Evolutionary conservation across 1,140 invertebrate species (phyloP).

Genomic region (Chrysopa pallens): DNA sequence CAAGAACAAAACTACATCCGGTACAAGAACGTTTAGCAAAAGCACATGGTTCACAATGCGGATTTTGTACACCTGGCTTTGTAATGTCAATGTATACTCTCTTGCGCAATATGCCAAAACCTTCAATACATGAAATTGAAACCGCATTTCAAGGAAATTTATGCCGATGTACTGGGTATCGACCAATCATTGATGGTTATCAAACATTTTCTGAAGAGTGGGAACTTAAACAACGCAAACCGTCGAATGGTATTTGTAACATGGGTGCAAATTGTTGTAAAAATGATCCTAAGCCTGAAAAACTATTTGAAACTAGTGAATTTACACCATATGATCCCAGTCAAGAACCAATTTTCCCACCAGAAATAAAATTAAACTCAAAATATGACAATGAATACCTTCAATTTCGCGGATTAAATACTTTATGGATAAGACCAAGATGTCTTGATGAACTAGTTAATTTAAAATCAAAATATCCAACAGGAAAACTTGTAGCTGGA

Average conservation of each 20-base stretch:
- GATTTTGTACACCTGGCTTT: slow-evolving; percentile 75
- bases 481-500: slow-evolving; percentile 79
- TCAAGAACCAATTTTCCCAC: slow-evolving; percentile 89
- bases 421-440: slow-evolving; percentile 67
- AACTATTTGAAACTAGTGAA: slow-evolving; percentile 38
- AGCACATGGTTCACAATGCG: slow-evolving; percentile 72
- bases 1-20: slow-evolving; percentile 46
- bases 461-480: slow-evolving; percentile 55
- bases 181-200: slow-evolving; percentile 71
- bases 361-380: slow-evolving; percentile 57
- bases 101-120: slow-evolving; percentile 38
- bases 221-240: slow-evolving; percentile 21
- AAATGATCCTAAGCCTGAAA: slow-evolving; percentile 11
- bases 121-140: slow-evolving; percentile 51
- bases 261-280: slow-evolving; percentile 41
- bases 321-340: slow-evolving; percentile 63
- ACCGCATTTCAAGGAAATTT: slow-evolving; percentile 70
- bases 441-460: slow-evolving; percentile 45
- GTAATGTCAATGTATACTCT: slow-evolving; percentile 83
- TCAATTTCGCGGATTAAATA: slow-evolving; percentile 45
- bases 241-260: slow-evolving; percentile 23
- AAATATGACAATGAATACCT: slow-evolving; percentile 44
- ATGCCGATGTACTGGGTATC: slow-evolving; percentile 73
- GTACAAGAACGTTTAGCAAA: slow-evolving; percentile 67
- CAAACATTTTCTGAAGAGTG: slow-evolving; percentile 61